Percentiles rank a stretch among this genome's conserved stretches.
Evolutionary conservation across 2,888 invertebrate species (phyloP).

Genomic region (Monopis laevigella): DNA sequence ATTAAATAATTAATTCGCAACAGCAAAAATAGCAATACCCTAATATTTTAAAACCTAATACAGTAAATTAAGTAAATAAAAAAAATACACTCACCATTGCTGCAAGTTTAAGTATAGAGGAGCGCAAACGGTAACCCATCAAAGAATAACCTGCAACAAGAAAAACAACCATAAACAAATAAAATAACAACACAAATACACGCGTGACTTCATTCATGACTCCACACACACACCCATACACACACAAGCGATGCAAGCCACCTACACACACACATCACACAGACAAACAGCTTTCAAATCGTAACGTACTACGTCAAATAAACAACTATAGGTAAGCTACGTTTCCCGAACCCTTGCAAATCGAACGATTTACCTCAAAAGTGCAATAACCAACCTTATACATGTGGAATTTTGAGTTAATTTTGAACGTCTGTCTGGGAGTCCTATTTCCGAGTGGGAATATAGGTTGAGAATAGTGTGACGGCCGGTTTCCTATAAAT

Average conservation of each 20-base stretch:
- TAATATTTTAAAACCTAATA: no score
- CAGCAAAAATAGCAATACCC: no score
- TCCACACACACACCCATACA: slow-evolving; percentile 20
- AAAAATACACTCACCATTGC: no score
- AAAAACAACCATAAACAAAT: no score
- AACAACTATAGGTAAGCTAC: neutral
- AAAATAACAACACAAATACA: no score
- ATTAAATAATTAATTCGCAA: no score
- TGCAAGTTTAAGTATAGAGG: no score
- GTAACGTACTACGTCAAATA: slow-evolving; percentile 3
- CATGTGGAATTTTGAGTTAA: neutral
- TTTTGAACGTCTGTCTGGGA: neutral
- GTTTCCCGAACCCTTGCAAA: slow-evolving; percentile 5
- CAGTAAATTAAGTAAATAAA: no score
- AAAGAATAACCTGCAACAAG: no score
- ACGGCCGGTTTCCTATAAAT: no score
- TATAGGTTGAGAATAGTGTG: no score
- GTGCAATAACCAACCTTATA: neutral
- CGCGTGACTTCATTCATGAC: neutral
- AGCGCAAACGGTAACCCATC: no score
- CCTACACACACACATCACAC: slow-evolving; percentile 27
- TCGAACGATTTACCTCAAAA: neutral
- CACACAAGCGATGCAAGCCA: slow-evolving; percentile 23
- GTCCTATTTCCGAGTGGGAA: slow-evolving; percentile 10
- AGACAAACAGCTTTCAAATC: slow-evolving; percentile 40